phyloP scores from a whole-genome alignment of 2,888 invertebrate species.

The Caenorhabditis angaria region DNA sequence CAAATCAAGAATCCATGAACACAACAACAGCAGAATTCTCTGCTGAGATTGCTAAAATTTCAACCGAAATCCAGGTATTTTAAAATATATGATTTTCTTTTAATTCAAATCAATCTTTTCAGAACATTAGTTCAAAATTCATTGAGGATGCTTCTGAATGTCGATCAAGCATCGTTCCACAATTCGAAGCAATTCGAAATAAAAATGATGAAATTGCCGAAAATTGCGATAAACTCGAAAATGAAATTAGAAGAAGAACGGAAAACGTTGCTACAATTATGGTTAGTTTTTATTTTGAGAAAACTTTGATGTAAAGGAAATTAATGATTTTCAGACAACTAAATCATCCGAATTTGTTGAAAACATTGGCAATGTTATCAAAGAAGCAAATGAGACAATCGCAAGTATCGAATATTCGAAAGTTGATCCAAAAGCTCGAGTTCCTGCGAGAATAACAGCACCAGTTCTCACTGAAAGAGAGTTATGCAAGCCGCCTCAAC shows the following conservation, averaged over 20 bases:
- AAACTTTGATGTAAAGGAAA: too few species aligned
- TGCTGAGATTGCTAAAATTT: background rate
- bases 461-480: constrained; percentile 1
- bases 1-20: background rate
- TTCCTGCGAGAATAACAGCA: constrained; percentile 1
- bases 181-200: too few species aligned
- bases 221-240: too few species aligned
- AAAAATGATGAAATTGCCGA: too few species aligned
- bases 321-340: background rate
- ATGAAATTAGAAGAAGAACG: too few species aligned
- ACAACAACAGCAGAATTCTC: background rate
- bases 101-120: too few species aligned
- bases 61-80: too few species aligned
- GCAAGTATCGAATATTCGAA: background rate
- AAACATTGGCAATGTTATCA: background rate
- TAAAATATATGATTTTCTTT: background rate
- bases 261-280: too few species aligned
- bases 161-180: too few species aligned
- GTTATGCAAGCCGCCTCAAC: background rate
- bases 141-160: background rate
- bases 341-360: background rate
- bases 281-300: too few species aligned
- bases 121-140: background rate
- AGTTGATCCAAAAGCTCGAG: background rate
- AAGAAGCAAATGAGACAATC: background rate